Percentiles rank a stretch among this genome's conserved stretches.
phyloP scores from a whole-genome alignment of 2,797 vertebrate species.

The Phataginus tricuspis region DNA sequence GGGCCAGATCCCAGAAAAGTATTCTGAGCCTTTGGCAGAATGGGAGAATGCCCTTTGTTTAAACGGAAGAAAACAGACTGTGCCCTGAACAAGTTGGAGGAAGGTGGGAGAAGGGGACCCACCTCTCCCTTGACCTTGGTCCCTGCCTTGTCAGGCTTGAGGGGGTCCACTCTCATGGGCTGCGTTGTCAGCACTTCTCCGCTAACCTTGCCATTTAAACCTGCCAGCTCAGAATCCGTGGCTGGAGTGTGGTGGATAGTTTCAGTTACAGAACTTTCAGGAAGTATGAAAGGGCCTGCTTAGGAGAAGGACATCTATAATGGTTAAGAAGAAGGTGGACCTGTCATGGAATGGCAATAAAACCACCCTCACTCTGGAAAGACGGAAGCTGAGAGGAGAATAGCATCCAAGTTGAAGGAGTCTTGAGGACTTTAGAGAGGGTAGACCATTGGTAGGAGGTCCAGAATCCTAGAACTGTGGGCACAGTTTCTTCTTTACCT shows the following conservation, averaged over 20 bases:
- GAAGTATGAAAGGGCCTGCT: background rate
- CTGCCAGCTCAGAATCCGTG: background rate
- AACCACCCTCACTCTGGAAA: background rate
- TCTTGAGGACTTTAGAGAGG: background rate
- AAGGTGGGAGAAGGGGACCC: background rate
- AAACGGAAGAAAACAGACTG: background rate
- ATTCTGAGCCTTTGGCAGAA: conserved; percentile 50
- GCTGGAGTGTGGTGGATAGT: background rate
- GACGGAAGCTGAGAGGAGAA: background rate
- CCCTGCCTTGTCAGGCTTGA: conserved; percentile 17
- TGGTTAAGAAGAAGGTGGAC: background rate
- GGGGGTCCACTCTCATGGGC: background rate
- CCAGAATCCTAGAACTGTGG: background rate
- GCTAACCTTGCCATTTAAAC: conserved; percentile 42
- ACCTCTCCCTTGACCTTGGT: conserved; percentile 22
- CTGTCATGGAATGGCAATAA: background rate
- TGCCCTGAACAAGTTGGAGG: background rate
- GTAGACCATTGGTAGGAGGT: background rate
- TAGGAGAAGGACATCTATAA: background rate
- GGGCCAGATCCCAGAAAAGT: conserved; percentile 68
- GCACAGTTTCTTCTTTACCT: background rate
- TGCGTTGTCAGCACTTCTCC: background rate
- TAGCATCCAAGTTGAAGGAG: background rate
- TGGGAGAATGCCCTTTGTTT: conserved; percentile 63
- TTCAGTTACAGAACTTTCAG: conserved; percentile 8